Evolutionary conservation across 2,113 vertebrate genomes (phyloP), one percentile per base, ranked within the genome.

Genomic region (Chloropsis hardwickii): DNA sequence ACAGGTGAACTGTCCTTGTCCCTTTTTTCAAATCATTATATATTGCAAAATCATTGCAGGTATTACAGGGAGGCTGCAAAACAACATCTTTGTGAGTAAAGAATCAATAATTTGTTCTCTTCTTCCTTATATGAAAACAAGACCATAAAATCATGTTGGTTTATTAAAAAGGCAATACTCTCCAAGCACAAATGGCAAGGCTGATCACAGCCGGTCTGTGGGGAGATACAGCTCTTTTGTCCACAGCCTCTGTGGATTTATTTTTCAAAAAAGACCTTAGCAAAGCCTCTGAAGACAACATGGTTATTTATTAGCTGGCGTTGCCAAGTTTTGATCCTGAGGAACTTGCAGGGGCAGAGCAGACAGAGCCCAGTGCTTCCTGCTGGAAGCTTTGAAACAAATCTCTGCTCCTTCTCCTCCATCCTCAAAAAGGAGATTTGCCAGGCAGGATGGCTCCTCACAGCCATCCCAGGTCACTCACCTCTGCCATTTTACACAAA

Each of bases 71-170:
- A 91, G 45, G 44, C 85, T 85, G 74, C 35, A 92, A 94, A 93
- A 56, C 66, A 76, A 35, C 61, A 23, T 93, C 71, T 87, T 45
- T 19, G 21, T 73, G 50, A 61, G 54, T 28, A 37, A 92, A 69
- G 54, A 85, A 93, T 95, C 85, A 50, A 92, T 95, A 81, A 69
- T 82, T 93, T 67, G 29, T 86, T 90, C 79, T 89, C 50, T 93
- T 81, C 66, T 88, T 45, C 50, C 35, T 28, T 76, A 18, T 73
- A 65, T 77, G 71, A 87, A 85, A 95, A 94, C 40, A 92, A 64
- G 50, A 47, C 58, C 47, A 62, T 86, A 90, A 95, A 93, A 90
- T 92, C 66, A 61, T 11, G 20, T 23, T 45, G 45, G 29, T 82
- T 93, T 87, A 84, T 92, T 93, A 83, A 90, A 93, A 90, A 70